These are phyloP conservation scores for Drosophila pallidifrons DNA, from an alignment of 1,140 invertebrate genomes.

Conservation along the genomic window DNA sequence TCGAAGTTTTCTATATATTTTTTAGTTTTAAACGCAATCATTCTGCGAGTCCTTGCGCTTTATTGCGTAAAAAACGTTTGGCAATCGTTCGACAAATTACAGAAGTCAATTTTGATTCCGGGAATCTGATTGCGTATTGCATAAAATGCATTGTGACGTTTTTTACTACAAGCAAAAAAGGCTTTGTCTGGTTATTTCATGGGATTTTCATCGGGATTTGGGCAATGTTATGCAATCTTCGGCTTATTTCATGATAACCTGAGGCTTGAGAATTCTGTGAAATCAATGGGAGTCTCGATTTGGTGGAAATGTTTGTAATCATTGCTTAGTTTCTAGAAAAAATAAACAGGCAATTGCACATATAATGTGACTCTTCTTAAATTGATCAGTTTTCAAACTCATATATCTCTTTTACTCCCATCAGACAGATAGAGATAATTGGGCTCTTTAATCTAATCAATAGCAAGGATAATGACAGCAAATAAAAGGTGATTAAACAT, in stretches of 20 bases:
- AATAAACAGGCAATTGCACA: neutral
- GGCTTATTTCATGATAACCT: neutral
- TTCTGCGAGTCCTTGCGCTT: neutral
- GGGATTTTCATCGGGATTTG: slow-evolving; percentile 7
- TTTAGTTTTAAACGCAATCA: neutral
- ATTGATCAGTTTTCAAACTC: neutral
- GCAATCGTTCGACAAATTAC: slow-evolving; percentile 18
- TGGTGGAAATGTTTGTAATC: neutral
- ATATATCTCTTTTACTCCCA: slow-evolving; percentile 14
- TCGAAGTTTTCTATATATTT: neutral
- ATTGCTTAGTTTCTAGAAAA: neutral
- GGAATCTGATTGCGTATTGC: slow-evolving; percentile 34
- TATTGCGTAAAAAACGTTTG: slow-evolving; percentile 52
- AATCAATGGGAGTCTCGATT: neutral
- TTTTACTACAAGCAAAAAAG: slow-evolving; percentile 29
- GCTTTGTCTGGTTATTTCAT: slow-evolving; percentile 34
- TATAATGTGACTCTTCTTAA: neutral
- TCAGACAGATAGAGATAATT: neutral
- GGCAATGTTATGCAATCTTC: slow-evolving; percentile 36
- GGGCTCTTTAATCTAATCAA: neutral
- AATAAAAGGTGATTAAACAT: slow-evolving; percentile 12
- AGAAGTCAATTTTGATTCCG: slow-evolving; percentile 49
- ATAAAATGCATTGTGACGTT: slow-evolving; percentile 15
- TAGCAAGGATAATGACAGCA: slow-evolving; percentile 8
- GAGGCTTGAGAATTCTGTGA: neutral